A percentile compares a stretch with the other conserved stretches of the same genome.
Evolutionary conservation across 2,113 vertebrate genomes (phyloP).

Genomic region (Callorhinus ursinus): DNA sequence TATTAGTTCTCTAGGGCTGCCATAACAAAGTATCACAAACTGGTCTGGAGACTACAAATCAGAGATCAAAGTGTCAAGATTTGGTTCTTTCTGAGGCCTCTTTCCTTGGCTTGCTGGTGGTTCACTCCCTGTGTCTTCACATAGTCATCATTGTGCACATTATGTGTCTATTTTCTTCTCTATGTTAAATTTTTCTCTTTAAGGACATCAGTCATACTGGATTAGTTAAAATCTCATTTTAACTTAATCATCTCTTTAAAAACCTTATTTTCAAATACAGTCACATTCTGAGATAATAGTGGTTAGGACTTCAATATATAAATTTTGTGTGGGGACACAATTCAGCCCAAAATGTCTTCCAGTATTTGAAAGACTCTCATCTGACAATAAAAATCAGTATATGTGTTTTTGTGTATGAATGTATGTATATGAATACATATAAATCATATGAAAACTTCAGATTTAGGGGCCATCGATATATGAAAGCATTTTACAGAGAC

Average conservation of each 20-base stretch:
- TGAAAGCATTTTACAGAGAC: background rate
- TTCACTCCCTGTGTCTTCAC: background rate
- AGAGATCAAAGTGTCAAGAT: background rate
- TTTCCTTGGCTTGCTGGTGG: background rate
- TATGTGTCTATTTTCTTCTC: accelerated
- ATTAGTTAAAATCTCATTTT: background rate
- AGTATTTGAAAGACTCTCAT: background rate
- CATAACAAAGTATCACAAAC: background rate
- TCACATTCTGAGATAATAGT: background rate
- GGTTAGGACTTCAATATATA: background rate
- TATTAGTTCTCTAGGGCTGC: background rate
- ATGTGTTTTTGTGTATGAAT: background rate
- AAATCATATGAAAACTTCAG: background rate
- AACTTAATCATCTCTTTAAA: background rate
- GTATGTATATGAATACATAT: background rate
- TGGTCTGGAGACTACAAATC: background rate
- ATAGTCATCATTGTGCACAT: background rate
- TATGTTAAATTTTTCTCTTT: background rate
- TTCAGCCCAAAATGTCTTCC: background rate
- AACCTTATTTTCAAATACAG: background rate
- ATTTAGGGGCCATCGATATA: background rate
- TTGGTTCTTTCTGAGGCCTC: background rate
- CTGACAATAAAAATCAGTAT: background rate
- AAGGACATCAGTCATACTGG: background rate
- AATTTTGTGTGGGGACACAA: background rate